Percentiles rank a stretch among this genome's conserved stretches.
phyloP scores from a whole-genome alignment of 1,140 invertebrate species.

The Triops longicaudatus region DNA sequence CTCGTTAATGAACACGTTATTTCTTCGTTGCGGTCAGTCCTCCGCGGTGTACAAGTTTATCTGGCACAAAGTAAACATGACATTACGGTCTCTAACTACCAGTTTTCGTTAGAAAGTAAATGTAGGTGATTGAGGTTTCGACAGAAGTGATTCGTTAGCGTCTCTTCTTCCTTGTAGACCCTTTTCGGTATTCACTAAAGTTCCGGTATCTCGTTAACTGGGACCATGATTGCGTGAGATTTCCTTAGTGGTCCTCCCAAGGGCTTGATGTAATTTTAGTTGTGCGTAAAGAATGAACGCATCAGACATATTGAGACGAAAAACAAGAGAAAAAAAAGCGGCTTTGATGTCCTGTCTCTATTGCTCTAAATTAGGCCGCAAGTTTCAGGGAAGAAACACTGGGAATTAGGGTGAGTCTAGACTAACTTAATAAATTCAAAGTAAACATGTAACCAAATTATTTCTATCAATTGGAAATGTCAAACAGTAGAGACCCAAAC shows the following conservation, averaged over 20 bases:
- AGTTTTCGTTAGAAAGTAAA: not conserved
- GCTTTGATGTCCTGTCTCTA: no score
- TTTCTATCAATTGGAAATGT: no score
- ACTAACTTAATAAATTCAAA: no score
- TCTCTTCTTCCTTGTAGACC: not conserved
- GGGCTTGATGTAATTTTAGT: not conserved
- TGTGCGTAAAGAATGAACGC: slow-evolving; percentile 1
- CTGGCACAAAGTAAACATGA: not conserved
- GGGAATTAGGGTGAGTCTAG: no score
- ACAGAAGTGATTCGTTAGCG: slow-evolving; percentile 3
- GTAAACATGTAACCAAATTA: no score
- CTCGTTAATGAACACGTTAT: no score
- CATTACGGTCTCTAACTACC: not conserved
- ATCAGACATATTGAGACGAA: not conserved
- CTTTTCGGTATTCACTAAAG: not conserved
- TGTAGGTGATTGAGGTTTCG: not conserved
- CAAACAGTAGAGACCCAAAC: no score
- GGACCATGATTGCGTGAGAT: not conserved
- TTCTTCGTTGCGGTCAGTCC: no score
- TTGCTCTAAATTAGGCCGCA: no score
- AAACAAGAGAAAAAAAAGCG: no score
- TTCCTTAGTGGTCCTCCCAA: not conserved
- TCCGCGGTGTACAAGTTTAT: not conserved
- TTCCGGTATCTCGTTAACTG: slow-evolving; percentile 1
- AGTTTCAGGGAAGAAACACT: no score